These are phyloP conservation scores for Lutjanus erythropterus DNA, from an alignment of 2,113 vertebrate species.

Conservation along the genomic window DNA sequence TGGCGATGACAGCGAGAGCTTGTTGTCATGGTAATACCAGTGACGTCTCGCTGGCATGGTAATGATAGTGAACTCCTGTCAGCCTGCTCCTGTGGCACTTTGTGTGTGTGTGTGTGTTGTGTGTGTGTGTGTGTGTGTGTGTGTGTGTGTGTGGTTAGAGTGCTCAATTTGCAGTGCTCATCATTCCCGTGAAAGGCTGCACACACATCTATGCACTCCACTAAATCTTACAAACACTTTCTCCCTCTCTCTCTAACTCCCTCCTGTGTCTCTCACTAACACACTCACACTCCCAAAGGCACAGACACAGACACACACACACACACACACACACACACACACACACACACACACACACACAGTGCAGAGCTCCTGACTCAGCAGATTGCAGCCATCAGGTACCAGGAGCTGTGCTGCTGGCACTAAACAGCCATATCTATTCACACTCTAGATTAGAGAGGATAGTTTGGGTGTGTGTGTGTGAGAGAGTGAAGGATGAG, in stretches of 20 bases:
- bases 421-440: conserved; percentile 79
- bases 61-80: conserved; percentile 64
- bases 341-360: conserved; percentile 15
- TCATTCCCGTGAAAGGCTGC: conserved; percentile 53
- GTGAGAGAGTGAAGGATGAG: conserved; percentile 71
- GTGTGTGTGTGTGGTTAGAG: conserved; percentile 6
- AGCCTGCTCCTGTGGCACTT: conserved; percentile 28
- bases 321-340: conserved; percentile 11
- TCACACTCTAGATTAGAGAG: conserved; percentile 76
- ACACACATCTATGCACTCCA: conserved; percentile 46
- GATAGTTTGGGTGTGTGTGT: conserved; percentile 39
- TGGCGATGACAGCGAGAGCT: conserved; percentile 48
- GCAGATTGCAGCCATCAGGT: conserved; percentile 75
- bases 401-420: conserved; percentile 70
- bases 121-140: conserved; percentile 27
- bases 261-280: conserved; percentile 25
- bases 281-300: conserved; percentile 19
- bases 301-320: not conserved
- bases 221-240: conserved; percentile 61
- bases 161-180: conserved; percentile 59
- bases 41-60: conserved; percentile 56
- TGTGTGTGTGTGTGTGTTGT: conserved; percentile 20
- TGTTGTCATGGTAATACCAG: conserved; percentile 72
- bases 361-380: conserved; percentile 71
- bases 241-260: conserved; percentile 31